These are phyloP conservation scores for Andrena minutula DNA, from an alignment of 2,888 invertebrate genomes.

Conservation along the genomic window DNA sequence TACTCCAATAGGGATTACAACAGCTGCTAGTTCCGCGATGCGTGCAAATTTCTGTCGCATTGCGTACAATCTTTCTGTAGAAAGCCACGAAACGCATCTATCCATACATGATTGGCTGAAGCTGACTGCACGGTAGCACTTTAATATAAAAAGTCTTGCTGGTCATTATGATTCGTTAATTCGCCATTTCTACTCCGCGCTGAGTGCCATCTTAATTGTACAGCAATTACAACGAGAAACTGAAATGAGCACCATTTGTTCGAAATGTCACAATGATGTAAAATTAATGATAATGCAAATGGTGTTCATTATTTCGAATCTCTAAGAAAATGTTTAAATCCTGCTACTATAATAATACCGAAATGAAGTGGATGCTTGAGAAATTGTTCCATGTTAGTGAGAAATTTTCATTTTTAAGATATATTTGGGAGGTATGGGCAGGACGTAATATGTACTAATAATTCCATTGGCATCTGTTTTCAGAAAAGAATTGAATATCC, in stretches of 20 bases:
- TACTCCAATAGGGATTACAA: conserved; percentile 4
- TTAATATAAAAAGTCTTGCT: conserved; percentile 6
- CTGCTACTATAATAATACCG: neutral
- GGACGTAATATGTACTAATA: too few relatives aligned
- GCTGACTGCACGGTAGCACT: neutral
- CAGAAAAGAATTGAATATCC: too few relatives aligned
- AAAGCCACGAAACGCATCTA: conserved; percentile 31
- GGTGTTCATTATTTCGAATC: neutral
- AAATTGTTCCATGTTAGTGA: neutral
- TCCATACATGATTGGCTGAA: conserved; percentile 27
- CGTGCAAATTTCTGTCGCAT: conserved; percentile 33
- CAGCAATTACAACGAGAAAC: neutral
- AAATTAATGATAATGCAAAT: neutral
- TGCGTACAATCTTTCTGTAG: conserved; percentile 43
- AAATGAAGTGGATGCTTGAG: neutral
- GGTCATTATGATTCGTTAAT: neutral
- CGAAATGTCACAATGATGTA: neutral
- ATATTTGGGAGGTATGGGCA: too few relatives aligned
- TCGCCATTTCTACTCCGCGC: neutral
- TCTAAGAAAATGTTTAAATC: neutral
- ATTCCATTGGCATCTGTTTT: too few relatives aligned
- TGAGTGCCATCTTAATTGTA: neutral
- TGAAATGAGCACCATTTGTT: neutral
- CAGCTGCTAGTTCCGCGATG: conserved; percentile 1
- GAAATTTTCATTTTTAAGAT: too few relatives aligned